These are phyloP conservation scores for Psettodes erumei DNA, from an alignment of 2,113 vertebrate species.

Conservation along the genomic window DNA sequence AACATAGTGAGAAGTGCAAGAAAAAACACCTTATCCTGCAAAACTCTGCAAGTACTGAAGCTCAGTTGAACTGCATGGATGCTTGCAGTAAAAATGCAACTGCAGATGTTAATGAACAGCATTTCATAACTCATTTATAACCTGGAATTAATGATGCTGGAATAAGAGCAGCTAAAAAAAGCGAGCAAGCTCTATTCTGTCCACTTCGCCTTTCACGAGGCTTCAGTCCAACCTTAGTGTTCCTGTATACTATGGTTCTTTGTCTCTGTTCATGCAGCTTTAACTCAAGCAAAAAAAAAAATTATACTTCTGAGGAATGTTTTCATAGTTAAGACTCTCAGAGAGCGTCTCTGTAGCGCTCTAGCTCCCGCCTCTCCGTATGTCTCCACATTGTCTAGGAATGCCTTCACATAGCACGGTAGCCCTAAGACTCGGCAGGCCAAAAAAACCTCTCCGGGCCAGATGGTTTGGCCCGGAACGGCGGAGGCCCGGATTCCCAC, in stretches of 20 bases:
- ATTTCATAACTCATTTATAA: background rate
- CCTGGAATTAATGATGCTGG: background rate
- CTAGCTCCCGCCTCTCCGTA: conserved; percentile 29
- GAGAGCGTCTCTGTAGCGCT: conserved; percentile 19
- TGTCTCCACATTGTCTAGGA: conserved; percentile 56
- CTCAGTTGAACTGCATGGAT: background rate
- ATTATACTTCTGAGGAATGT: conserved; percentile 20
- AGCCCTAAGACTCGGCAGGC: conserved; percentile 31
- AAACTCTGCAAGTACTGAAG: background rate
- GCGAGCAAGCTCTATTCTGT: background rate
- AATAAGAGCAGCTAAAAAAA: background rate
- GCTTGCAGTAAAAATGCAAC: background rate
- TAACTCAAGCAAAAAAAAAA: conserved; percentile 21
- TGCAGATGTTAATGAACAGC: background rate
- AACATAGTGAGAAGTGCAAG: background rate
- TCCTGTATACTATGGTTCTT: background rate
- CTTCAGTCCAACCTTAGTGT: background rate
- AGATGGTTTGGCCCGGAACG: conserved; percentile 60
- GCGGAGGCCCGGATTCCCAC: conserved; percentile 52
- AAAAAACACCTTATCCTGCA: no score
- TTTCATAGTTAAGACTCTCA: conserved; percentile 37
- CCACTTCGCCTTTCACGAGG: background rate
- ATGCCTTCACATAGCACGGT: conserved; percentile 47
- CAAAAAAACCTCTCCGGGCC: conserved; percentile 50
- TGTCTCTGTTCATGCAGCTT: conserved; percentile 23